Evolutionary conservation across 92 coral and sea anemone genomes (phyloP).

Genomic region (Parazoanthus atlanticus): DNA sequence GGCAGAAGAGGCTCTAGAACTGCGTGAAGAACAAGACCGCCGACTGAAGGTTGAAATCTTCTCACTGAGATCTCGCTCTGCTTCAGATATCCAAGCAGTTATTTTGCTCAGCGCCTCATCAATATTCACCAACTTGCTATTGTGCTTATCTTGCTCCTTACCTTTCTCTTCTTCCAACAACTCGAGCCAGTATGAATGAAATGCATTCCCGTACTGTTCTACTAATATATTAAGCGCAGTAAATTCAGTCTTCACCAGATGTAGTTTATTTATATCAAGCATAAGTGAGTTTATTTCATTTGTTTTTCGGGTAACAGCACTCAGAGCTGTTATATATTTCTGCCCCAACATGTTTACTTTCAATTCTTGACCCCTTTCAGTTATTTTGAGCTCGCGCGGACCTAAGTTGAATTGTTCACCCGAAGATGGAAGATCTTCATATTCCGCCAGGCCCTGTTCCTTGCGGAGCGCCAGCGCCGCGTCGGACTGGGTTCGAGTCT

Average conservation of each 20-base stretch:
- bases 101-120: constrained; percentile 8
- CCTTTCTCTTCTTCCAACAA: constrained; percentile 6
- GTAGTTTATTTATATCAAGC: constrained; percentile 25
- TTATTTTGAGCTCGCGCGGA: no score
- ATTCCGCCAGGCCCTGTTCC: no score
- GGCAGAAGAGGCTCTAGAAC: background rate
- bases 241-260: constrained; percentile 38
- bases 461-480: no score
- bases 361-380: constrained; percentile 48
- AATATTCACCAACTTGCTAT: background rate
- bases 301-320: no score
- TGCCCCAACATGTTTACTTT: no score
- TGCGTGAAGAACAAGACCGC: background rate
- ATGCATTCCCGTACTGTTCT: constrained; percentile 24
- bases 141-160: background rate
- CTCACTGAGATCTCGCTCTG: background rate
- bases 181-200: background rate
- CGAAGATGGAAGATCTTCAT: no score
- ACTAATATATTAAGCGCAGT: background rate
- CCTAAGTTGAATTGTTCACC: no score
- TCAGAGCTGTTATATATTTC: no score
- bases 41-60: background rate
- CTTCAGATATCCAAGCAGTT: constrained; percentile 5
- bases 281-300: constrained; percentile 15
- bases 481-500: background rate